A percentile compares a stretch with the other conserved stretches of the same genome.
Evolutionary conservation across 1,140 invertebrate genomes (phyloP).

Genomic region (Drosophila sp.): DNA sequence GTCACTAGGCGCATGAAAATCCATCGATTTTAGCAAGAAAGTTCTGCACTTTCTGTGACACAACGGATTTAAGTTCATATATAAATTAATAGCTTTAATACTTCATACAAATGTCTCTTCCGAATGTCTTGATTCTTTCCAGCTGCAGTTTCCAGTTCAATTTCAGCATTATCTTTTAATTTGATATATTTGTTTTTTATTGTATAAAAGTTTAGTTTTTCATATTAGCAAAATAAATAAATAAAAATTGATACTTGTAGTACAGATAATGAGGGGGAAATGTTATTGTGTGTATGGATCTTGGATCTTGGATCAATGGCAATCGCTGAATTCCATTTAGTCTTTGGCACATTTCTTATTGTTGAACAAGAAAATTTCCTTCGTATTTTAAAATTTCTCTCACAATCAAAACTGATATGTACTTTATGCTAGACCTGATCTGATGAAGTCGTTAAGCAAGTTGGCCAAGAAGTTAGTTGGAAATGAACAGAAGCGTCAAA

Average conservation of each 20-base stretch:
- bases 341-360: slow-evolving; percentile 58
- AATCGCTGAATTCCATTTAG: slow-evolving; percentile 44
- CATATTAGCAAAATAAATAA: slow-evolving; percentile 6
- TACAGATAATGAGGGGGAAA: neutral
- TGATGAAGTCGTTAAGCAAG: slow-evolving; percentile 7
- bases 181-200: slow-evolving; percentile 10
- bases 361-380: slow-evolving; percentile 4
- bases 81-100: slow-evolving; percentile 52
- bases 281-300: slow-evolving; percentile 9
- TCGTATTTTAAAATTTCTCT: slow-evolving; percentile 6
- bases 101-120: slow-evolving; percentile 37
- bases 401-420: slow-evolving; percentile 57
- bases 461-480: slow-evolving; percentile 16
- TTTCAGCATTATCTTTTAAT: slow-evolving; percentile 7
- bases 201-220: slow-evolving; percentile 25
- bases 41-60: slow-evolving; percentile 17
- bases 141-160: slow-evolving; percentile 22
- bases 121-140: slow-evolving; percentile 31
- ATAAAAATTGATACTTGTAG: neutral
- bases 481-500: slow-evolving; percentile 1
- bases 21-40: slow-evolving; percentile 1
- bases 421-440: slow-evolving; percentile 40
- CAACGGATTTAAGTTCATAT: slow-evolving; percentile 17
- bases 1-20: slow-evolving; percentile 16
- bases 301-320: slow-evolving; percentile 29